Evolutionary conservation across 1,140 invertebrate species (phyloP), one percentile per base, ranked within the genome.

Genomic region (Macrostomum lignano): DNA sequence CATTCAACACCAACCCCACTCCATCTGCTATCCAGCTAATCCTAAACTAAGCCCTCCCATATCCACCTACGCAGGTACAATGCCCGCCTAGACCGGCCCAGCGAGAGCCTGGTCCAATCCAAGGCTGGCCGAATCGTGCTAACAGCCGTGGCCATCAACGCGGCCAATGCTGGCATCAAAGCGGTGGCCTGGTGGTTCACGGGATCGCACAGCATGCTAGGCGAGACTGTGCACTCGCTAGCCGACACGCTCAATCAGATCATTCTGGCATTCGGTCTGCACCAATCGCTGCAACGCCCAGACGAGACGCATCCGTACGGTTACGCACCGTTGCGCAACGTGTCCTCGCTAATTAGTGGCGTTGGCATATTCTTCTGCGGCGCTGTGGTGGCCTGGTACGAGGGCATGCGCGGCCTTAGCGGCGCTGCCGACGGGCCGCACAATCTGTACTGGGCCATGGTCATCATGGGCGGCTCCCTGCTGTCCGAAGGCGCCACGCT

Each of bases 341-440:
- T 96, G 3, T 74, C 86, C 0, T 91, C 84, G 0, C 60, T 96
- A 3, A 88, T 94, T 49, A 91, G 81, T 21, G 88, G 86, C 2
- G 84, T 93, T 9, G 84, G 84, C 23, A 94, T 96, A 43, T 91
- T 94, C 49, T 93, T 78, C 51, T 72, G 93, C 11, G 86, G 88
- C 25, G 73, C 79, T 23, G 86, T 86, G 10, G 57, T 96, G 13
- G 88, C 82, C 4, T 62, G 86, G 39, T 93, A 96, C 50, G 84
- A 96, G 52, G 86, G 88, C 31, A 71, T 91, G 33, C 69, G 69
- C 25, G 84, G 84, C 6, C 64, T 94, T n/a, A n/a, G n/a, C n/a
- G n/a, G n/a, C n/a, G n/a, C n/a, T n/a, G n/a, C n/a, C n/a, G n/a
- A n/a, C n/a, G n/a, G n/a, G n/a, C n/a, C n/a, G n/a, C n/a, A n/a